A percentile compares a stretch with the other conserved stretches of the same genome.
phyloP scores from a whole-genome alignment of 2,797 vertebrate genomes.

The Cheirogaleus major region DNA sequence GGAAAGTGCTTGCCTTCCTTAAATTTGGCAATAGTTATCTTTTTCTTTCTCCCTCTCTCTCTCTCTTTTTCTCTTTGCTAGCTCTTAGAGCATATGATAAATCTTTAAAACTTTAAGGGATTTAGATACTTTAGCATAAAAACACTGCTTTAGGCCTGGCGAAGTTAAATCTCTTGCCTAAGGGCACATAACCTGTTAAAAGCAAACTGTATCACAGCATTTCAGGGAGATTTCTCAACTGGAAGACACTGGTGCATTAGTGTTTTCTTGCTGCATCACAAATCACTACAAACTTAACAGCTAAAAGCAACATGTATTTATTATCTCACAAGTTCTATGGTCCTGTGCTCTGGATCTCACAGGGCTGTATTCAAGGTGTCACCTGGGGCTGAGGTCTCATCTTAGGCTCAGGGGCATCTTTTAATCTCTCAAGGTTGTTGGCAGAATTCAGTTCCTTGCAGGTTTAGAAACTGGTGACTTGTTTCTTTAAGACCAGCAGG shows the following conservation, averaged over 20 bases:
- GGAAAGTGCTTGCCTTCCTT: neutral
- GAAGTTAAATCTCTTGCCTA: conserved; percentile 37
- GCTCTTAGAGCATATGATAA: neutral
- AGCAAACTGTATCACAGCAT: neutral
- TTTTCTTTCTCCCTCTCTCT: neutral
- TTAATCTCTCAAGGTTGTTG: neutral
- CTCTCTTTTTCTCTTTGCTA: neutral
- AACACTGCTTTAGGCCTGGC: neutral
- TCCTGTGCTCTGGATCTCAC: neutral
- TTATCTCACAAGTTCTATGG: neutral
- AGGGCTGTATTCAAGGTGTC: neutral
- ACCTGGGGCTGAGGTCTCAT: neutral
- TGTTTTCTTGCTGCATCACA: neutral
- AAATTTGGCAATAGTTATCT: neutral
- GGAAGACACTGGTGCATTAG: neutral
- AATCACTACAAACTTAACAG: neutral
- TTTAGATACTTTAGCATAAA: neutral
- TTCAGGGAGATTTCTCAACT: neutral
- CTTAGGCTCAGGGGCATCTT: neutral
- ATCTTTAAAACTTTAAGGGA: neutral
- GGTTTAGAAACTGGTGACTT: neutral
- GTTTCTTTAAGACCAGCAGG: neutral
- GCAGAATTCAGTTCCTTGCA: neutral
- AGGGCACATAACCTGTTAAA: neutral
- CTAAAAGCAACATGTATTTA: neutral